Percentiles rank a stretch among this genome's conserved stretches.
phyloP scores from a whole-genome alignment of 2,113 vertebrate genomes.

The Ahaetulla prasina region DNA sequence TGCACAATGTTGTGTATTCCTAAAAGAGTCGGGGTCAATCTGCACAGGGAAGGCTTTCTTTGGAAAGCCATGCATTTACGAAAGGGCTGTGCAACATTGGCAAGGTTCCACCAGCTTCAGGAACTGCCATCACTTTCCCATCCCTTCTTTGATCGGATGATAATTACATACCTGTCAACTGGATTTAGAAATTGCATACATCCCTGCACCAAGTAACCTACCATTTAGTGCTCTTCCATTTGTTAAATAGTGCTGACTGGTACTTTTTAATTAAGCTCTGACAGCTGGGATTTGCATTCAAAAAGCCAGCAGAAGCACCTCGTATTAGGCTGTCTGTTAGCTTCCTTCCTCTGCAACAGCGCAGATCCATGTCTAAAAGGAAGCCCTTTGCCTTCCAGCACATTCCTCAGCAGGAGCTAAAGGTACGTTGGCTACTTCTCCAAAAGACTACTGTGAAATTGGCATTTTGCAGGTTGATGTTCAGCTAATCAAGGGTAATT shows the following conservation, averaged over 20 bases:
- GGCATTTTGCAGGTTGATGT: conserved; percentile 47
- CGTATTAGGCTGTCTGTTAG: conserved; percentile 52
- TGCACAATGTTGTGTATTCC: conserved; percentile 20
- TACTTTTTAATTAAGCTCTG: conserved; percentile 75
- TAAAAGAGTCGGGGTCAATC: conserved; percentile 48
- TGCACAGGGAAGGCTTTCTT: conserved; percentile 34
- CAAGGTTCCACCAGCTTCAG: conserved; percentile 49
- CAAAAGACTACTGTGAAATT: conserved; percentile 32
- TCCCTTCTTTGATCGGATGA: conserved; percentile 59
- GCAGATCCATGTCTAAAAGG: neutral
- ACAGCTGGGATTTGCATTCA: conserved; percentile 77
- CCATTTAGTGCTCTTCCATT: conserved; percentile 71
- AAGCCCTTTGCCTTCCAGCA: neutral
- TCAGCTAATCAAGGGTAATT: conserved; percentile 54
- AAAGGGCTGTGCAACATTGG: conserved; percentile 53
- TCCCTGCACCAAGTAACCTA: conserved; percentile 60
- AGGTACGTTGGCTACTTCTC: conserved; percentile 22
- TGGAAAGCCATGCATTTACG: conserved; percentile 54
- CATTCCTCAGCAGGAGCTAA: neutral
- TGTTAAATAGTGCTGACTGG: conserved; percentile 74
- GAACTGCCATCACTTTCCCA: conserved; percentile 53
- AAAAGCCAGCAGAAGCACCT: conserved; percentile 65
- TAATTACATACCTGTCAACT: conserved; percentile 78
- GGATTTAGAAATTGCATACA: conserved; percentile 65
- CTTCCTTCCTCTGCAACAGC: conserved; percentile 19